Percentiles rank a stretch among this genome's conserved stretches.
phyloP scores from a whole-genome alignment of 2,888 invertebrate species.

The Tethea ocularis region DNA sequence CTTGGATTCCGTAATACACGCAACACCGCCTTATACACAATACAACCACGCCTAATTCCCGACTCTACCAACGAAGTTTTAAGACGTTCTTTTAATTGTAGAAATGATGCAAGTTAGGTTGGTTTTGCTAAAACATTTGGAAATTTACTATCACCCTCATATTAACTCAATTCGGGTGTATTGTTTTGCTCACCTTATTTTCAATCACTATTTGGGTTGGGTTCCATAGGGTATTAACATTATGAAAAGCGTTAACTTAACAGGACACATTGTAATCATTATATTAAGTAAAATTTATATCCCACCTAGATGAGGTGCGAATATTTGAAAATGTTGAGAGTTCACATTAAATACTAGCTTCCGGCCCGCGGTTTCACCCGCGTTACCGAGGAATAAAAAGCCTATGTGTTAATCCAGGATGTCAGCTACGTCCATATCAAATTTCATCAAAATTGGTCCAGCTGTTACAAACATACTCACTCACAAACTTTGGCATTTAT shows the following conservation, averaged over 20 bases:
- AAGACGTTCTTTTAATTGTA: conserved; percentile 27
- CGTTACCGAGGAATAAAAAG: too few species aligned
- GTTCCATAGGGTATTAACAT: conserved; percentile 11
- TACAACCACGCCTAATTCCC: conserved; percentile 27
- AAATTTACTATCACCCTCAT: conserved; percentile 67
- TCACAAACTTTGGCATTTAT: too few species aligned
- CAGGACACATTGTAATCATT: background rate
- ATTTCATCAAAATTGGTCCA: too few species aligned
- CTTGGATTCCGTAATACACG: conserved; percentile 67
- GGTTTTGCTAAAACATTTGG: conserved; percentile 34
- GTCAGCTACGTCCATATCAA: too few species aligned
- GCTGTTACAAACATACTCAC: too few species aligned
- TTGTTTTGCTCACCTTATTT: conserved; percentile 69
- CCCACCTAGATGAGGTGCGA: too few species aligned
- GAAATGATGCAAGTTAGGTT: conserved; percentile 17
- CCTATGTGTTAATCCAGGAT: too few species aligned
- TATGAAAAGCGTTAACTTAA: conserved; percentile 1
- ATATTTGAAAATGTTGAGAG: too few species aligned
- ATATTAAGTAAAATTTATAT: background rate
- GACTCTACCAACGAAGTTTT: conserved; percentile 19
- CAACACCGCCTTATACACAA: conserved; percentile 51
- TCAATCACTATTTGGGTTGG: conserved; percentile 50
- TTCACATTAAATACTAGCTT: too few species aligned
- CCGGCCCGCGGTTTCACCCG: too few species aligned
- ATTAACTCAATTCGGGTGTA: conserved; percentile 68